Base-by-base conservation (phyloP, 1,140 invertebrate species). In the Drosophila kikkawai region DNA sequence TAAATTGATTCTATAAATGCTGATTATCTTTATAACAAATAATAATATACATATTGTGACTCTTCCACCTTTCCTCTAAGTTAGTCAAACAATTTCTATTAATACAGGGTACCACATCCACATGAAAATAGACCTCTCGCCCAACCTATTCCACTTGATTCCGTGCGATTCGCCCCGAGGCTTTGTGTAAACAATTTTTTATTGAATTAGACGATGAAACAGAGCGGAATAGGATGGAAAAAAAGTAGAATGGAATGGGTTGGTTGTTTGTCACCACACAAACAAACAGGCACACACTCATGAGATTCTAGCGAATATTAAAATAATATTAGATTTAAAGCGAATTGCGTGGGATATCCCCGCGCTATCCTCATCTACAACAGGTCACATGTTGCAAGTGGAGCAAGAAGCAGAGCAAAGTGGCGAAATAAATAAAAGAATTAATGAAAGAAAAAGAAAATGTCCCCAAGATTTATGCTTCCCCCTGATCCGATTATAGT, bases 151-250 rank as follows among this genome's bases (percentile, higher is more conserved):
- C 42, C 51, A 66, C 48, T 67, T 84, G 63, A 80, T 83, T 82
- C 73, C 11, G 19, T 12, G 50, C 58, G 7, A 65, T 75, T 64
- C 39, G 13, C 45, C 69, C 55, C 56, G 60, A 37, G 55, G 64
- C 63, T 85, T 65, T 80, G 57, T 75, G 65, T 75, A 87, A 88
- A 88, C 84, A 87, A 80, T 70, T 73, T 87, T 87, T 88, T 88
- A 88, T 88, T 87, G 80, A 80, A 88, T 80, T 70, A 61, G 48
- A 56, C 56, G 48, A 56, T 51, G 47, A 61, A 47, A 58, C n/a
- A 51, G 41, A 80, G 66, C 55, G 37, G 37, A 66, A 73, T 65
- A 15, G 60, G 36, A 61, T 45, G 37, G 39, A 36, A 41, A 55
- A 32, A 50, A 37, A 47, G n/a, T 12, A 34, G n/a, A 51, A 50